A percentile compares a stretch with the other conserved stretches of the same genome.
Conservation (phyloP, 2,797 vertebrate species). For the Argyrosomus regius region DNA sequence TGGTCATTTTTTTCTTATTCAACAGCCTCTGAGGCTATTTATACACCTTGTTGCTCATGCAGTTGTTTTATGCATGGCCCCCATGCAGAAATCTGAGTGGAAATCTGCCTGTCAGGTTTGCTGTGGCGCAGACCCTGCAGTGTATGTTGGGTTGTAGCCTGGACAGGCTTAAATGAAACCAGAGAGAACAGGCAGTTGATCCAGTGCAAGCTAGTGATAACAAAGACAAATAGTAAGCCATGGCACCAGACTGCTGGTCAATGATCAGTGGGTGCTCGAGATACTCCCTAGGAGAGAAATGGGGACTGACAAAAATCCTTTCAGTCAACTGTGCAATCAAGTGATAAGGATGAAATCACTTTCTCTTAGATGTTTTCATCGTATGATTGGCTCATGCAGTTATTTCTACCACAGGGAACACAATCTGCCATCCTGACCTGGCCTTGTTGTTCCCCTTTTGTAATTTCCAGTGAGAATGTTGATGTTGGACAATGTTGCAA, state of each 20-base stretch:
- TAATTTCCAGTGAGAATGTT: background rate
- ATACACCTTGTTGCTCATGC: slow-evolving; percentile 24
- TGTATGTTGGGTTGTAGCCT: slow-evolving; percentile 33
- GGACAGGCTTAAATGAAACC: slow-evolving; percentile 48
- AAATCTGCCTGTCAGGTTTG: slow-evolving; percentile 26
- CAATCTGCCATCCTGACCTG: background rate
- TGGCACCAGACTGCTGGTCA: slow-evolving; percentile 32
- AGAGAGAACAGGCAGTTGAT: slow-evolving; percentile 57
- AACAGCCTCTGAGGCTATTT: background rate
- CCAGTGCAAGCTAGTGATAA: slow-evolving; percentile 63
- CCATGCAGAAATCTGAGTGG: slow-evolving; percentile 5
- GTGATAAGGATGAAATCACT: slow-evolving; percentile 71
- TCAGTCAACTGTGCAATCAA: slow-evolving; percentile 73
- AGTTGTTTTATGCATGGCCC: slow-evolving; percentile 12
- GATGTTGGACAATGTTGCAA: background rate
- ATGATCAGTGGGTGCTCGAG: slow-evolving; percentile 45
- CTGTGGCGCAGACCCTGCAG: background rate
- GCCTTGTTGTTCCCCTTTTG: background rate
- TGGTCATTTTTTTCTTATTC: slow-evolving; percentile 3
- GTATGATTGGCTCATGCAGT: slow-evolving; percentile 47
- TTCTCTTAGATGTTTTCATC: slow-evolving; percentile 57
- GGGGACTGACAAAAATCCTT: slow-evolving; percentile 54
- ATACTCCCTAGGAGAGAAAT: slow-evolving; percentile 48
- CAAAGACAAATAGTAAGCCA: slow-evolving; percentile 66
- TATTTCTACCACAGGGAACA: slow-evolving; percentile 3